Percentiles rank a stretch among this genome's conserved stretches.
phyloP scores from a whole-genome alignment of 2,888 invertebrate species.

The Epiblema foenella region DNA sequence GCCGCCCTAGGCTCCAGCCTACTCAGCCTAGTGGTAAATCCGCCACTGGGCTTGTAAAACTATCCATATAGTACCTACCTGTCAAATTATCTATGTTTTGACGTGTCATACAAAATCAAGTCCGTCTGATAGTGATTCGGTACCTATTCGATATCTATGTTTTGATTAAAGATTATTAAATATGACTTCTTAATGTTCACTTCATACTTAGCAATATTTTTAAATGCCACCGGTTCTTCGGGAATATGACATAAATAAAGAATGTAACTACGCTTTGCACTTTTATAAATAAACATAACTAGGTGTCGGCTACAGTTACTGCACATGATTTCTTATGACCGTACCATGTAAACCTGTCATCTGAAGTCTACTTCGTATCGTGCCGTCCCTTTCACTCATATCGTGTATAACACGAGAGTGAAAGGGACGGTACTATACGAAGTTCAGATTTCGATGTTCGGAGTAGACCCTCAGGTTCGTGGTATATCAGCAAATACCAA shows the following conservation, averaged over 20 bases:
- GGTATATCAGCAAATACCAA: background rate
- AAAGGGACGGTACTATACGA: no score
- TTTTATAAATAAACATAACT: background rate
- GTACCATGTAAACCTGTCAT: conserved; percentile 17
- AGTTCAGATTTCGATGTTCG: no score
- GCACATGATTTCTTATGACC: conserved; percentile 9
- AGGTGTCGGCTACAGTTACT: conserved; percentile 5
- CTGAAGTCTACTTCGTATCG: no score
- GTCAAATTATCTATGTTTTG: background rate
- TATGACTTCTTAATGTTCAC: background rate
- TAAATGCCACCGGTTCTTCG: background rate
- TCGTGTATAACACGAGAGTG: no score
- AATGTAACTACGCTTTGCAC: background rate
- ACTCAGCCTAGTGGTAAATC: no score
- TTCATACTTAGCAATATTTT: background rate
- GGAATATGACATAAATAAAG: background rate
- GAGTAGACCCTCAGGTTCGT: no score
- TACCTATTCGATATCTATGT: background rate
- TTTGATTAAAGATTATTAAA: background rate
- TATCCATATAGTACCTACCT: no score
- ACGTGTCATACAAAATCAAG: background rate
- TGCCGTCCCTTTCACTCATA: no score
- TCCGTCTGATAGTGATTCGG: no score
- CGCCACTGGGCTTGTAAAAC: no score
- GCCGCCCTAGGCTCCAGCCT: no score